A percentile compares a stretch with the other conserved stretches of the same genome.
Evolutionary conservation across 2,113 vertebrate genomes (phyloP).

Genomic region (Ailurus styani): DNA sequence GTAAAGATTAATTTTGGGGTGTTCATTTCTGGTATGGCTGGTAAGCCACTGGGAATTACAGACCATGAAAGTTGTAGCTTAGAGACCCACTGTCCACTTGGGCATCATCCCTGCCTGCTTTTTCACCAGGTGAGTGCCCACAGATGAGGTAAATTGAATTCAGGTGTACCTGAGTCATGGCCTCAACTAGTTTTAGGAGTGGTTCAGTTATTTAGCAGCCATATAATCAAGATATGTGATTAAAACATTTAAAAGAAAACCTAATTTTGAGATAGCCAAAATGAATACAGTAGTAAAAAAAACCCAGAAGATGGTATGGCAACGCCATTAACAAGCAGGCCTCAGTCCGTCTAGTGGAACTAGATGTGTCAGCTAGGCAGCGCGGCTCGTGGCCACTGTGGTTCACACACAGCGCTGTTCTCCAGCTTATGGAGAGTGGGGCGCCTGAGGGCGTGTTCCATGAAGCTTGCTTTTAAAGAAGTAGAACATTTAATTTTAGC

Average conservation of each 20-base stretch:
- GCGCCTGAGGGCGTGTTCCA: neutral
- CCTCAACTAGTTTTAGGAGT: neutral
- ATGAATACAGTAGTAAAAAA: neutral
- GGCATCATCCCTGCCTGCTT: neutral
- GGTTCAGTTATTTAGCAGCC: neutral
- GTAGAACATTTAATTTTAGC: neutral
- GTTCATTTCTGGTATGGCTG: neutral
- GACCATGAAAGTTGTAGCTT: neutral
- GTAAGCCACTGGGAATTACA: neutral
- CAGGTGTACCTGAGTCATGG: neutral
- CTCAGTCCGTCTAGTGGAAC: neutral
- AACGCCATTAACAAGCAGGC: neutral
- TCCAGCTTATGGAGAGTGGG: neutral
- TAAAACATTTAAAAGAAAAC: neutral
- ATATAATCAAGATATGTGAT: neutral
- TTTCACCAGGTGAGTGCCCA: neutral
- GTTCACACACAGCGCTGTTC: neutral
- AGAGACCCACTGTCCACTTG: neutral
- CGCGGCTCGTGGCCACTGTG: fast-evolving
- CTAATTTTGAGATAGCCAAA: neutral
- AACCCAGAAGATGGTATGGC: neutral
- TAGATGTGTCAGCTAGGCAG: neutral
- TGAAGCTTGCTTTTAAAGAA: neutral
- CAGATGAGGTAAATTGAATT: neutral
- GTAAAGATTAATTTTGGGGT: neutral